These are phyloP conservation scores for Paramisgurnus dabryanus DNA, from an alignment of 2,113 vertebrate species.

Conservation along the genomic window DNA sequence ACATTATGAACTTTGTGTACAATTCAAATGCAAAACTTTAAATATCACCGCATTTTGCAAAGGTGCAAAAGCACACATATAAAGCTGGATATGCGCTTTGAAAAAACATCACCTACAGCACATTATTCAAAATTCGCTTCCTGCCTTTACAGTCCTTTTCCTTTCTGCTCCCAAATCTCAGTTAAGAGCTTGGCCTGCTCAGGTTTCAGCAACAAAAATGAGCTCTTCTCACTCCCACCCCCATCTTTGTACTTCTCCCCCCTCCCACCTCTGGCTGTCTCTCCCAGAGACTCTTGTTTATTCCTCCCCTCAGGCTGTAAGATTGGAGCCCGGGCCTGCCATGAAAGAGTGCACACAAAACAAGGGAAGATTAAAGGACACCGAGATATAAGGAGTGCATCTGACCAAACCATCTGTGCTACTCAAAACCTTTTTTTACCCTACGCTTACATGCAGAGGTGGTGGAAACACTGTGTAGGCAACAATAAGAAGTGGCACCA, in stretches of 20 bases:
- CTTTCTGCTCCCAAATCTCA: constrained; percentile 21
- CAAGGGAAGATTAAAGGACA: constrained; percentile 58
- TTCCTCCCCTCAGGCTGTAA: constrained; percentile 60
- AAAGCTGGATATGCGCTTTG: not conserved
- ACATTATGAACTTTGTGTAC: constrained; percentile 55
- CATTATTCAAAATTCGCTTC: constrained; percentile 11
- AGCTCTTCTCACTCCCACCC: constrained; percentile 48
- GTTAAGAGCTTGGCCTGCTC: constrained; percentile 24
- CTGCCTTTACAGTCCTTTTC: constrained; percentile 28
- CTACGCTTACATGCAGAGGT: constrained; percentile 19
- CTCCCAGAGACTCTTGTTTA: constrained; percentile 63
- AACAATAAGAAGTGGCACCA: constrained; percentile 10
- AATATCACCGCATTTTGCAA: constrained; percentile 38
- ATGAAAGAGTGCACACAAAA: constrained; percentile 57
- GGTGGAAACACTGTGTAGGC: constrained; percentile 6
- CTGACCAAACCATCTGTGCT: constrained; percentile 59
- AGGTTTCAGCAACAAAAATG: constrained; percentile 50
- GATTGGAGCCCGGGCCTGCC: constrained; percentile 50
- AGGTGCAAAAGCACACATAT: not conserved
- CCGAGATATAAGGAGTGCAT: constrained; percentile 48
- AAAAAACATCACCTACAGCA: constrained; percentile 34
- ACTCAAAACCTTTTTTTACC: constrained; percentile 27
- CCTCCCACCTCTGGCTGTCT: constrained; percentile 47
- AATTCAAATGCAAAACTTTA: constrained; percentile 55
- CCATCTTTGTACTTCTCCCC: constrained; percentile 46